Conservation (phyloP, 2,113 vertebrate species). For the Cheilinus undulatus region DNA sequence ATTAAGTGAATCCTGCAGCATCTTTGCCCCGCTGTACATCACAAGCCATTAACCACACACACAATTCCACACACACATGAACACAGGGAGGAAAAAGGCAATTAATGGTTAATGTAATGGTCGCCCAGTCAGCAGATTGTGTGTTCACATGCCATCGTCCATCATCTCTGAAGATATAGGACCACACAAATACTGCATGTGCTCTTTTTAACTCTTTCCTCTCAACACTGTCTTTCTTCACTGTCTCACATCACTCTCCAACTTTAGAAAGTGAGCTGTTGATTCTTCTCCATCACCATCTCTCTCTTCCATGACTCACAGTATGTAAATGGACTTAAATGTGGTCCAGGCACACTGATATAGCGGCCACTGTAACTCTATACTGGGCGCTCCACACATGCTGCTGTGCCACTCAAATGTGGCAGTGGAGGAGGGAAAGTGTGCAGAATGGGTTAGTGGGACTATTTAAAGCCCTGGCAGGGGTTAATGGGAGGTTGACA, state of each 20-base stretch:
- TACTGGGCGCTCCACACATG: slow-evolving; percentile 16
- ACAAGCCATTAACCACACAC: slow-evolving; percentile 59
- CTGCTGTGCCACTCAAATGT: slow-evolving; percentile 15
- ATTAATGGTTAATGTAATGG: slow-evolving; percentile 72
- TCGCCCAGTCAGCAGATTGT: slow-evolving; percentile 71
- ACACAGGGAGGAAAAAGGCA: slow-evolving; percentile 31
- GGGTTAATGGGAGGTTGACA: slow-evolving; percentile 50
- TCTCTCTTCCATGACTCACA: slow-evolving; percentile 20
- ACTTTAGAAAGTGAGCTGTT: slow-evolving; percentile 48
- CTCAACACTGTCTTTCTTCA: slow-evolving; percentile 20
- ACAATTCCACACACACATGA: slow-evolving; percentile 22
- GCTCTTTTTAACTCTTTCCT: slow-evolving; percentile 1
- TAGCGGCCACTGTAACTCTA: slow-evolving; percentile 50
- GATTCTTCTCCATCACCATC: slow-evolving; percentile 31
- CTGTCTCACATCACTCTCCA: slow-evolving; percentile 49
- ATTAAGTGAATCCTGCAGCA: slow-evolving; percentile 72
- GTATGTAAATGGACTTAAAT: slow-evolving; percentile 31
- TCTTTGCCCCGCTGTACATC: slow-evolving; percentile 56
- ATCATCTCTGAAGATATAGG: slow-evolving; percentile 60
- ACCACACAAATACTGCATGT: slow-evolving; percentile 38
- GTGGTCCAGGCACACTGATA: slow-evolving; percentile 23
- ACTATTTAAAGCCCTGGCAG: slow-evolving; percentile 53
- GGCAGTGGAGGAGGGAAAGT: not conserved
- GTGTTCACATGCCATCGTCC: slow-evolving; percentile 58
- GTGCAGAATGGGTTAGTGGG: slow-evolving; percentile 25